A percentile compares a stretch with the other conserved stretches of the same genome.
Evolutionary conservation across 2,113 vertebrate genomes (phyloP).

Genomic region (Sprattus sprattus): DNA sequence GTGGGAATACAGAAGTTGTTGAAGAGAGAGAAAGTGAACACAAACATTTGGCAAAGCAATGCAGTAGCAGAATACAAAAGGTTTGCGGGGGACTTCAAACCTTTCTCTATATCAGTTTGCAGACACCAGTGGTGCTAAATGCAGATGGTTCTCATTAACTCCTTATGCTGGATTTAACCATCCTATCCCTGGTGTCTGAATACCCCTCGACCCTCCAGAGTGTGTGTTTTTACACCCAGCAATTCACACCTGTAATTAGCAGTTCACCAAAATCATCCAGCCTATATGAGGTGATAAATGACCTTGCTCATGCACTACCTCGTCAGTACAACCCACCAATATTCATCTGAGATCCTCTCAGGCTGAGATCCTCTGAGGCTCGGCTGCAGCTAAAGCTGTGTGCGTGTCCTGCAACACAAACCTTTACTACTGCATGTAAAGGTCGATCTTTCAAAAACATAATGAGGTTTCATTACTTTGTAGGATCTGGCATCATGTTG

Average conservation of each 20-base stretch:
- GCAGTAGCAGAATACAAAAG: neutral
- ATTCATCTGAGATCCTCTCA: neutral
- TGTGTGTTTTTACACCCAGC: neutral
- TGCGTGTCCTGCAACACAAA: neutral
- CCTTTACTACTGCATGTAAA: neutral
- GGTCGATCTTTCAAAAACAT: neutral
- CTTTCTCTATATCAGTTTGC: neutral
- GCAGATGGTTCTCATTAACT: too few species aligned
- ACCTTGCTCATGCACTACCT: neutral
- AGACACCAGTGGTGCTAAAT: neutral
- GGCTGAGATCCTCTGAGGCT: neutral
- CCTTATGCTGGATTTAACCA: too few species aligned
- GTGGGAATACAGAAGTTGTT: neutral
- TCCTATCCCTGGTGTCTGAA: neutral
- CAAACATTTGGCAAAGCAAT: neutral
- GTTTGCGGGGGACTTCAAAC: neutral
- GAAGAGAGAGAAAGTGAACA: neutral
- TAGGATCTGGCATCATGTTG: neutral
- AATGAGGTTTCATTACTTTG: conserved; percentile 1
- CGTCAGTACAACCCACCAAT: neutral
- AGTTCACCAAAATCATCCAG: neutral
- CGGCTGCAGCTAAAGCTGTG: neutral
- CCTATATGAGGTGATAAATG: neutral
- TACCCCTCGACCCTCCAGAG: neutral
- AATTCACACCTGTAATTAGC: conserved; percentile 11